phyloP scores from a whole-genome alignment of 2,113 vertebrate genomes.

The Lamprotornis superbus region DNA sequence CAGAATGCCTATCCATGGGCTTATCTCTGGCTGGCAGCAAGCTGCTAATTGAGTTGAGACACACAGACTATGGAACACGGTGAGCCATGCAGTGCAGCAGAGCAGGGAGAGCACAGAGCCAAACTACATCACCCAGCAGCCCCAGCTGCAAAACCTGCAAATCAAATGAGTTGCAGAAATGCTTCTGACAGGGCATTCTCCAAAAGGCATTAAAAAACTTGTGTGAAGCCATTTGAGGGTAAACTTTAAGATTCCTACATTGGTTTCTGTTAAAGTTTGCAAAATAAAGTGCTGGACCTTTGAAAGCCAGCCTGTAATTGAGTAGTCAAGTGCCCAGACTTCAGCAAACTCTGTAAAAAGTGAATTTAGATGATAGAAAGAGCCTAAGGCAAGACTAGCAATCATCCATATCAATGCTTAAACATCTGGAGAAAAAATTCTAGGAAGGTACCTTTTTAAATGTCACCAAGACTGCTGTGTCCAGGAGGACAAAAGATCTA shows the following conservation, averaged over 20 bases:
- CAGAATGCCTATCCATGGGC: neutral
- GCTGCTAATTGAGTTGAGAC: neutral
- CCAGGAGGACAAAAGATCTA: neutral
- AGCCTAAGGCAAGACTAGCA: neutral
- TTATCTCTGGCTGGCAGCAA: slow-evolving; percentile 26
- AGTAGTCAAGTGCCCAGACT: neutral
- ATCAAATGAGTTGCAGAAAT: neutral
- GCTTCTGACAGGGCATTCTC: neutral
- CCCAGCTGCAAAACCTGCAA: neutral
- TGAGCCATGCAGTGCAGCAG: neutral
- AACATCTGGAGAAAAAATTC: neutral
- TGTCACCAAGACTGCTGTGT: neutral
- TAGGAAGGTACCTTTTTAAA: neutral
- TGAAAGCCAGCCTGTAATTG: neutral
- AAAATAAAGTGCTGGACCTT: neutral
- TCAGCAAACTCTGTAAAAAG: neutral
- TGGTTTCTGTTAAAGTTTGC: neutral
- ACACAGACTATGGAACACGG: fast-evolving
- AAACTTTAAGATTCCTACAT: neutral
- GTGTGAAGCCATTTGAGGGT: neutral
- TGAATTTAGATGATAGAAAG: neutral
- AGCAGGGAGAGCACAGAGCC: neutral
- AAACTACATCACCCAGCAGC: neutral
- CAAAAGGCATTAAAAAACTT: neutral
- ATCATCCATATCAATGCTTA: neutral